A percentile compares a stretch with the other conserved stretches of the same genome.
Evolutionary conservation across 1,140 invertebrate species (phyloP).

Genomic region (Adoxophyes honmai): DNA sequence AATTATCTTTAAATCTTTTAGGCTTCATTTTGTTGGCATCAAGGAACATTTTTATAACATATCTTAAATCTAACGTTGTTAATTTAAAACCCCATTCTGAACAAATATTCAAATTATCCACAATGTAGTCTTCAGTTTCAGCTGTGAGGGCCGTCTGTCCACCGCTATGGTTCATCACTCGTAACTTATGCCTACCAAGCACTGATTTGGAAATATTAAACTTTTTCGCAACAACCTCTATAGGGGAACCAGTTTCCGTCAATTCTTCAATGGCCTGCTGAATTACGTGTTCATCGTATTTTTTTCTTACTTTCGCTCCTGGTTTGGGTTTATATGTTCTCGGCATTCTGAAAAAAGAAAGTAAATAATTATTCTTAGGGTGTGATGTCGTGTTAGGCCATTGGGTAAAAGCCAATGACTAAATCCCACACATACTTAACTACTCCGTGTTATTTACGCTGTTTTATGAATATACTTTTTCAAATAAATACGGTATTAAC

Average conservation of each 20-base stretch:
- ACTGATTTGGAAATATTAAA: not conserved
- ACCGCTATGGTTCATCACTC: constrained; percentile 23
- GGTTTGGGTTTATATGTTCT: not conserved
- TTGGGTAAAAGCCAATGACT: no score
- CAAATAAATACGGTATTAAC: no score
- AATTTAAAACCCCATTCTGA: constrained; percentile 43
- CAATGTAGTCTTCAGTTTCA: constrained; percentile 21
- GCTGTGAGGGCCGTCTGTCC: constrained; percentile 19
- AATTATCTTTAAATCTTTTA: constrained; percentile 37
- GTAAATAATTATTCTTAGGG: no score
- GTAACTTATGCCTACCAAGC: not conserved
- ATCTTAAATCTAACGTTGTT: constrained; percentile 26
- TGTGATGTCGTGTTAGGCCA: no score
- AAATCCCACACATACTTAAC: no score
- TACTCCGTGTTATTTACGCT: no score
- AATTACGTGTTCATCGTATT: constrained; percentile 16
- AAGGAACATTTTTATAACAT: constrained; percentile 39
- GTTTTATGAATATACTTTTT: no score
- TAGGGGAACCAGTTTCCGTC: no score
- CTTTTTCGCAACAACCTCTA: not conserved
- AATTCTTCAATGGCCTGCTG: no score
- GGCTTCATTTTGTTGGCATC: constrained; percentile 21
- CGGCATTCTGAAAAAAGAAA: constrained; percentile 16
- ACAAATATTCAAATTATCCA: constrained; percentile 25
- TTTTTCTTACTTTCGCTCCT: not conserved